Base-by-base conservation (phyloP, 2,888 invertebrate genomes). In the Pseudanteris insignis region DNA sequence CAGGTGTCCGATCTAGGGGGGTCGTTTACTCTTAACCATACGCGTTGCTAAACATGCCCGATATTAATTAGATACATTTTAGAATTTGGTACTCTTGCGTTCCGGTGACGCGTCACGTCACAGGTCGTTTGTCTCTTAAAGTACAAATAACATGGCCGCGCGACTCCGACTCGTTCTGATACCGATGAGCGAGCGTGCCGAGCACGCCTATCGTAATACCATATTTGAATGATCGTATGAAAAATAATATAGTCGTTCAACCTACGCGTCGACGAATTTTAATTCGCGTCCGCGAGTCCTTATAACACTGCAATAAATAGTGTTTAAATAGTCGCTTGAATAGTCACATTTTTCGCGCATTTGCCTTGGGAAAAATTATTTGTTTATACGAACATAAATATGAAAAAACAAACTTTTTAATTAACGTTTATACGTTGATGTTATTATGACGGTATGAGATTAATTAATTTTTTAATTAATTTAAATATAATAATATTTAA, bases 51-150 rank as follows among this genome's bases (percentile, higher is more conserved):
- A n/a, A 59, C 34, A 74, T 68, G 70, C 72, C 68, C 71, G 70
- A 70, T 66, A 70, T 65, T 71, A n/a, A 67, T 70, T 74, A 75
- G 73, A 72, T 72, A 74, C 72, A 75, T 76, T 77, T 77, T 77
- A 77, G 77, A 77, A 77, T 77, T 77, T 77, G 77, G 73, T 77
- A 77, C 77, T 77, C 76, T 75, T 71, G 29, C 43, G 50, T 36
- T 50, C 71, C 75, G 74, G 71, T 70, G 71, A 70, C 71, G 18
- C 6, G 66, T 44, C 15, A 37, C 7, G 50, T 33, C 67, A 67
- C 66, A 64, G n/a, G 64, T 67, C 59, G 47, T 61, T 60, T 59
- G 26, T 57, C 26, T 58, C 46, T 53, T n/a, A n/a, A n/a, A n/a
- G n/a, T 55, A 41, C 53, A 50, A 51, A 57, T 55, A 55, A 32